A percentile compares a stretch with the other conserved stretches of the same genome.
phyloP scores from a whole-genome alignment of 2,797 vertebrate genomes.

The Dendrocincla tyrannina region DNA sequence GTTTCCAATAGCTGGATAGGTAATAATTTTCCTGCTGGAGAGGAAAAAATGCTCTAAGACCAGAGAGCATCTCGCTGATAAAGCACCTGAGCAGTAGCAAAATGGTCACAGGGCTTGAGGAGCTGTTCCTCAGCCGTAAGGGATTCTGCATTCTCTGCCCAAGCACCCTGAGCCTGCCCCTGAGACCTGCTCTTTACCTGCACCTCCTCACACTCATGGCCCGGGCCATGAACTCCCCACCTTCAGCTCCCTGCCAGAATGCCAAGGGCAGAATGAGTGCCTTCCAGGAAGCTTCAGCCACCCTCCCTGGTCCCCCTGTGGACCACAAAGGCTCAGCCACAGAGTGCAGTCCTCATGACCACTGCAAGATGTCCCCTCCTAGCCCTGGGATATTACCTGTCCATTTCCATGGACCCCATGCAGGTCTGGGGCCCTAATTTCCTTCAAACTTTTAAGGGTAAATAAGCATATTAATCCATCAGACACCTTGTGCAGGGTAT shows the following conservation, averaged over 20 bases:
- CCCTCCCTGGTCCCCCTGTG: background rate
- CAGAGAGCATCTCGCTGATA: background rate
- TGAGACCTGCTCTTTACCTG: background rate
- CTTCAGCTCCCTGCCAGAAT: background rate
- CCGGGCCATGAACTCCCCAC: background rate
- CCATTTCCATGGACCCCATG: background rate
- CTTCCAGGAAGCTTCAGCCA: background rate
- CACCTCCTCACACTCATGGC: background rate
- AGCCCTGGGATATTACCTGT: no score
- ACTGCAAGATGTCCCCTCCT: background rate
- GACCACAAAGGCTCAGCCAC: background rate
- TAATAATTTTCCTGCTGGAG: conserved; percentile 23
- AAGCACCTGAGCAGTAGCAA: conserved; percentile 30
- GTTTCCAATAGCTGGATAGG: conserved; percentile 41
- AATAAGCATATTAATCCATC: background rate
- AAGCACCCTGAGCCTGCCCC: background rate
- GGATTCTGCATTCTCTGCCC: background rate
- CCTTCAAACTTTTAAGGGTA: background rate
- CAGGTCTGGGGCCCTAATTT: background rate
- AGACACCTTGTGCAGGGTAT: background rate
- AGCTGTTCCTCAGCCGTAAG: background rate
- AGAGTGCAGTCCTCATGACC: background rate
- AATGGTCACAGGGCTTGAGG: background rate
- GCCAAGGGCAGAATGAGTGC: background rate
- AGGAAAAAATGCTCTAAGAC: background rate